Percentiles rank a stretch among this genome's conserved stretches.
phyloP scores from a whole-genome alignment of 1,140 invertebrate genomes.

The Brachystomella parvula region DNA sequence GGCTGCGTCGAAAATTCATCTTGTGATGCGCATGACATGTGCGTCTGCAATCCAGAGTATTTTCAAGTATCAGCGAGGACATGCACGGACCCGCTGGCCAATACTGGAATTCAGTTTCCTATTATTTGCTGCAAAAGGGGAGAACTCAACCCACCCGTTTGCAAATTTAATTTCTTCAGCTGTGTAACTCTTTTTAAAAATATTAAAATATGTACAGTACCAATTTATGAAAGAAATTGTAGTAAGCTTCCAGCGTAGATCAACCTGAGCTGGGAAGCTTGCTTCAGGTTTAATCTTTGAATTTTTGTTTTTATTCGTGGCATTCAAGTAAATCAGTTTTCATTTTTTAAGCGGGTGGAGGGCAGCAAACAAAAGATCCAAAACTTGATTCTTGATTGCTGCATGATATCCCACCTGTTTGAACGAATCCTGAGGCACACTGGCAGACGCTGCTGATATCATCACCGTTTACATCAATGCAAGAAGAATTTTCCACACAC shows the following conservation, averaged over 20 bases:
- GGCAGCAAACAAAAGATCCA: conserved; percentile 9
- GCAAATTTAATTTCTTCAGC: conserved; percentile 4
- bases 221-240: background rate
- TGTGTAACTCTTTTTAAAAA: background rate
- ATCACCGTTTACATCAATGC: conserved; percentile 10
- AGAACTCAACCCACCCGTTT: background rate
- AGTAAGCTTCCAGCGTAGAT: background rate
- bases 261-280: background rate
- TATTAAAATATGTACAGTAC: background rate
- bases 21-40: conserved; percentile 1
- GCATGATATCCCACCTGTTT: conserved; percentile 1
- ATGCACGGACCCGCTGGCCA: conserved; percentile 12
- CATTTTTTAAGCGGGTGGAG: background rate
- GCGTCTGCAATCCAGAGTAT: conserved; percentile 1
- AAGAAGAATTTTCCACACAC: conserved; percentile 21
- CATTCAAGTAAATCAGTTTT: background rate
- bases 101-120: conserved; percentile 6
- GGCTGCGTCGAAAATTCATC: conserved; percentile 9
- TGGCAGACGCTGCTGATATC: background rate
- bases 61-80: conserved; percentile 8
- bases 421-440: conserved; percentile 1
- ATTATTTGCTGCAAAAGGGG: conserved; percentile 12
- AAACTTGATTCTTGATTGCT: background rate
- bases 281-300: background rate
- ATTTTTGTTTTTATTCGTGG: background rate